These are phyloP conservation scores for Trilocha varians DNA, from an alignment of 2,888 invertebrate genomes.

Conservation along the genomic window DNA sequence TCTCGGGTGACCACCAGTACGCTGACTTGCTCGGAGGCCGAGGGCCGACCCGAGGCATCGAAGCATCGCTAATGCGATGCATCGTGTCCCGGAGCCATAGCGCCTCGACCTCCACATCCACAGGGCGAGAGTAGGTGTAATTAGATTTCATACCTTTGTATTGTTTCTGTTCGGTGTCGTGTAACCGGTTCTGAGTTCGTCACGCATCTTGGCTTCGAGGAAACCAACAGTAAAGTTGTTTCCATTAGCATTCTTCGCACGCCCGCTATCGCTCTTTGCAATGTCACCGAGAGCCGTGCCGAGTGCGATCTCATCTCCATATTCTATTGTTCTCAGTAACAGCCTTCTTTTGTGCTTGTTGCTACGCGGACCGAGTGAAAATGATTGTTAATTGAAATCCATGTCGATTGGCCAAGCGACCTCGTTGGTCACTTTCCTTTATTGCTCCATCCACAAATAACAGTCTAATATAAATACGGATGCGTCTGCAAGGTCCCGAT, in stretches of 20 bases:
- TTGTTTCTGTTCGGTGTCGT: slow-evolving; percentile 57
- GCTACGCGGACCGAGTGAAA: slow-evolving; percentile 33
- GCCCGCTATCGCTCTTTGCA: slow-evolving; percentile 37
- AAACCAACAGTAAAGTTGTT: slow-evolving; percentile 62
- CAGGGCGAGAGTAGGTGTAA: slow-evolving; percentile 33
- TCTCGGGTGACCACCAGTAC: too few relatives aligned
- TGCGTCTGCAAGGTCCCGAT: slow-evolving; percentile 37
- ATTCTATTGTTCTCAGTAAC: slow-evolving; percentile 34
- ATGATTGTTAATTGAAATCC: slow-evolving; percentile 31
- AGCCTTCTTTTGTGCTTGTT: slow-evolving; percentile 24
- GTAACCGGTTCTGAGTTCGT: slow-evolving; percentile 55
- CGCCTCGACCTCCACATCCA: too few relatives aligned
- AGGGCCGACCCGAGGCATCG: too few relatives aligned
- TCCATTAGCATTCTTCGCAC: slow-evolving; percentile 60
- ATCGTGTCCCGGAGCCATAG: too few relatives aligned
- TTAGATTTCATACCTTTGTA: slow-evolving; percentile 53
- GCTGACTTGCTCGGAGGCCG: too few relatives aligned
- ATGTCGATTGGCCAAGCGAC: slow-evolving; percentile 24
- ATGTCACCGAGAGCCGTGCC: slow-evolving; percentile 31
- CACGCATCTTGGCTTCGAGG: slow-evolving; percentile 58
- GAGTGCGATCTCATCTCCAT: slow-evolving; percentile 34
- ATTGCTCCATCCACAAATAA: slow-evolving; percentile 32
- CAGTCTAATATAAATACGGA: slow-evolving; percentile 25
- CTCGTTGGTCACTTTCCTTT: slow-evolving; percentile 36
- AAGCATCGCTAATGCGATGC: too few relatives aligned